Conservation (phyloP, 2,797 vertebrate genomes). For the Lithobates pipiens region DNA sequence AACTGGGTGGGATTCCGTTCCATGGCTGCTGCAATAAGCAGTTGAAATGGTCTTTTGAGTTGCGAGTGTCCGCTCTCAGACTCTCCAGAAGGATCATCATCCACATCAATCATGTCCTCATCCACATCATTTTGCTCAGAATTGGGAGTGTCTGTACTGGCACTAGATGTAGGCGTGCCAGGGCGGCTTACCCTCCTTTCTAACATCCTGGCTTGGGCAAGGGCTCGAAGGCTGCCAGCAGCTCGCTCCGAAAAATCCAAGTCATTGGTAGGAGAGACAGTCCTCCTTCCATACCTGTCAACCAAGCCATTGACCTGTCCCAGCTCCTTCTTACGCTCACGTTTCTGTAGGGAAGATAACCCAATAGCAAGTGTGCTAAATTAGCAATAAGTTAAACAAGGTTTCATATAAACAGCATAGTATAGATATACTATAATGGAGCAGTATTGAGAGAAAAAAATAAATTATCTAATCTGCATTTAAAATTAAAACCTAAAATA, state of each 20-base stretch:
- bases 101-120: conserved; percentile 89
- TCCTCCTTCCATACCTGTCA: conserved; percentile 86
- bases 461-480: too few relatives aligned
- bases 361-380: background rate
- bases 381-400: background rate
- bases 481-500: too few relatives aligned
- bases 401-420: background rate
- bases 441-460: too few relatives aligned
- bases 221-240: conserved; percentile 80
- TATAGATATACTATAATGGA: too few relatives aligned
- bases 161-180: conserved; percentile 93
- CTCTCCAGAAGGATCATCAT: conserved; percentile 88
- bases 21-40: conserved; percentile 96
- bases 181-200: conserved; percentile 93
- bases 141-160: conserved; percentile 88
- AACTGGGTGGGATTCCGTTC: conserved; percentile 97
- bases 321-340: conserved; percentile 92
- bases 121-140: conserved; percentile 96
- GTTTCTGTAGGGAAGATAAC: conserved; percentile 81
- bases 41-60: conserved; percentile 94
- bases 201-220: conserved; percentile 90
- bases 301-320: conserved; percentile 92
- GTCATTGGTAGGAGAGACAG: conserved; percentile 88
- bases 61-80: conserved; percentile 82
- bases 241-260: conserved; percentile 85